A percentile compares a stretch with the other conserved stretches of the same genome.
Evolutionary conservation across 2,797 vertebrate species (phyloP).

Genomic region (Pelodytes ibericus): DNA sequence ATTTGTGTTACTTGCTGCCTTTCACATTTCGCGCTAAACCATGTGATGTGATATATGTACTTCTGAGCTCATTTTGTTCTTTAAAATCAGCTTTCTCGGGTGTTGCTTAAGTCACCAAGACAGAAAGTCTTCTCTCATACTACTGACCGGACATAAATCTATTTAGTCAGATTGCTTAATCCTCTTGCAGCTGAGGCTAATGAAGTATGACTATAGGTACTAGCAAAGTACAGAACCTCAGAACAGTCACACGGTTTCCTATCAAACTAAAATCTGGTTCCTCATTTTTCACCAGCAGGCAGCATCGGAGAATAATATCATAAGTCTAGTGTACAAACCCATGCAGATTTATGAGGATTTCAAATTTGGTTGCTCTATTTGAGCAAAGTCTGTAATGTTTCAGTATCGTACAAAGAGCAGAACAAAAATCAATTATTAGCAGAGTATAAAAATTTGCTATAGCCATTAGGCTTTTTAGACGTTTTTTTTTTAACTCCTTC

Average conservation of each 20-base stretch:
- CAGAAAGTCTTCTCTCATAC: slow-evolving; percentile 1
- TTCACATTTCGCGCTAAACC: not conserved
- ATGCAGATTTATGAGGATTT: no score
- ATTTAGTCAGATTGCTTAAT: slow-evolving; percentile 50
- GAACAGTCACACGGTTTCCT: not conserved
- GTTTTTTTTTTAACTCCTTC: no score
- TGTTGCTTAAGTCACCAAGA: not conserved
- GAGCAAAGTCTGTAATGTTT: no score
- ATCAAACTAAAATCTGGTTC: not conserved
- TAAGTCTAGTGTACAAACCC: no score
- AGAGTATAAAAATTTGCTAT: no score
- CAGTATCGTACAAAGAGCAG: no score
- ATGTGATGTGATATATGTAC: not conserved
- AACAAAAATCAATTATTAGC: no score
- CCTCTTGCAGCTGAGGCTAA: slow-evolving; percentile 38
- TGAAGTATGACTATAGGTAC: slow-evolving; percentile 13
- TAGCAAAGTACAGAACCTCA: not conserved
- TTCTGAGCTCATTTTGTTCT: not conserved
- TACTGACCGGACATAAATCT: slow-evolving; percentile 17
- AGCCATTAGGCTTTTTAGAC: no score
- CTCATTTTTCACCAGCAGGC: no score
- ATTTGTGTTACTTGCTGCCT: not conserved
- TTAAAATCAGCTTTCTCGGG: not conserved
- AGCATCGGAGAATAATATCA: no score
- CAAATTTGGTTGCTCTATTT: no score